Conservation (phyloP, 2,888 invertebrate species). For the Polylopha cassiicola region DNA sequence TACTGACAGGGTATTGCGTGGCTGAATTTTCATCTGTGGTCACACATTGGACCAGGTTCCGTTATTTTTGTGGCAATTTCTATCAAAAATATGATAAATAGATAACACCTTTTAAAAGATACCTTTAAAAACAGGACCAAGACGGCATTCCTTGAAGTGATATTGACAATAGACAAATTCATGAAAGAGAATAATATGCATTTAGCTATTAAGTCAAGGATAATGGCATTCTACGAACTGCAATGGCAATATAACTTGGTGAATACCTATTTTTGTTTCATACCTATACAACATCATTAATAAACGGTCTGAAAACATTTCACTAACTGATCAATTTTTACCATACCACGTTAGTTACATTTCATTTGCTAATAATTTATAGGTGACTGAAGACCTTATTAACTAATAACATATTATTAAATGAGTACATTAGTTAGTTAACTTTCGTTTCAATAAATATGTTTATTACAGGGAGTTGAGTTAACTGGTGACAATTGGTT, state of each 20-base stretch:
- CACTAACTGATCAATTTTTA: background rate
- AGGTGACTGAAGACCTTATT: too few species aligned
- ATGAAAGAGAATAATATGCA: conserved; percentile 71
- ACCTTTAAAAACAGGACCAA: conserved; percentile 48
- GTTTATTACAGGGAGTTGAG: conserved; percentile 55
- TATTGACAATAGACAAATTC: conserved; percentile 67
- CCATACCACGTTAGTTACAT: too few species aligned
- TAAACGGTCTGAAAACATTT: background rate
- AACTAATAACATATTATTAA: too few species aligned
- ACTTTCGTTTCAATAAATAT: background rate
- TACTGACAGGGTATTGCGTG: conserved; percentile 68
- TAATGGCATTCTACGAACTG: conserved; percentile 70
- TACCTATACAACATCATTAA: background rate
- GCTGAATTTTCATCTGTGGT: conserved; percentile 72
- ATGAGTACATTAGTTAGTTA: too few species aligned
- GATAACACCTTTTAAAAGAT: background rate
- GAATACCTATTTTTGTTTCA: conserved; percentile 21
- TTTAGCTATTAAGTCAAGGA: conserved; percentile 59
- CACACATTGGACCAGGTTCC: conserved; percentile 61
- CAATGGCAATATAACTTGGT: conserved; percentile 76
- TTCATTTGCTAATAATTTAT: too few species aligned
- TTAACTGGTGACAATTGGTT: conserved; percentile 67
- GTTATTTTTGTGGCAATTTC: background rate
- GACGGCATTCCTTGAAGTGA: conserved; percentile 68
- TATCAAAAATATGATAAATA: background rate